Percentiles rank a stretch among this genome's conserved stretches.
Evolutionary conservation across 2,888 invertebrate genomes (phyloP).

Genomic region (Blastobasis lacticolella): DNA sequence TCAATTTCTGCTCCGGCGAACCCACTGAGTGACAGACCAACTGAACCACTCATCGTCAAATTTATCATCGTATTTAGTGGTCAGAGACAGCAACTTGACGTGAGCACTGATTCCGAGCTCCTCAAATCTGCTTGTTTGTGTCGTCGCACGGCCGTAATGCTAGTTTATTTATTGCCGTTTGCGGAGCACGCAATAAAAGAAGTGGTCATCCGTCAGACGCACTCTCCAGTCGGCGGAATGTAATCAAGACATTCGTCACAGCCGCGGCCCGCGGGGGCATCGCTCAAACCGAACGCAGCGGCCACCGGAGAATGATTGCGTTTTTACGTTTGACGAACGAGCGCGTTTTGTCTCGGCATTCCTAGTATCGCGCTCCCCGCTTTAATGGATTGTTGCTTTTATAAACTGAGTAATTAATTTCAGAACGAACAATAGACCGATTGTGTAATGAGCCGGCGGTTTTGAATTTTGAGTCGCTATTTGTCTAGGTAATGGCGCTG

Average conservation of each 20-base stretch:
- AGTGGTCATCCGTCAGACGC: conserved; percentile 52
- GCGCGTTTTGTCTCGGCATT: conserved; percentile 20
- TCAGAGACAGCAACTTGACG: conserved; percentile 10
- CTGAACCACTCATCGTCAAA: background rate
- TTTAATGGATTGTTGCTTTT: background rate
- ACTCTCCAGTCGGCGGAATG: conserved; percentile 49
- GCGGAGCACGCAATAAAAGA: conserved; percentile 41
- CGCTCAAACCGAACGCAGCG: conserved; percentile 22
- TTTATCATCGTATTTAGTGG: background rate
- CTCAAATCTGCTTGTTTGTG: too few species aligned
- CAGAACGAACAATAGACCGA: background rate
- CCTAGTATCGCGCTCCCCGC: conserved; percentile 8
- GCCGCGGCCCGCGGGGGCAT: conserved; percentile 25
- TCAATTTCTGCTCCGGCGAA: background rate
- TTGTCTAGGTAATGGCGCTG: too few species aligned
- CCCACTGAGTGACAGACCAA: background rate
- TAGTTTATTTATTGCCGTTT: conserved; percentile 37
- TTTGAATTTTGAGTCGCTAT: too few species aligned
- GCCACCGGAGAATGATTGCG: conserved; percentile 34
- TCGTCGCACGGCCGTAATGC: conserved; percentile 20
- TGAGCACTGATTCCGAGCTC: too few species aligned
- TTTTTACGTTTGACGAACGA: conserved; percentile 40
- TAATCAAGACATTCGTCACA: conserved; percentile 60
- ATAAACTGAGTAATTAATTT: background rate
- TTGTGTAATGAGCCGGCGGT: background rate